Percentiles rank a stretch among this genome's conserved stretches.
Evolutionary conservation across 2,888 invertebrate species (phyloP).

Genomic region (Nomada lathburiana): DNA sequence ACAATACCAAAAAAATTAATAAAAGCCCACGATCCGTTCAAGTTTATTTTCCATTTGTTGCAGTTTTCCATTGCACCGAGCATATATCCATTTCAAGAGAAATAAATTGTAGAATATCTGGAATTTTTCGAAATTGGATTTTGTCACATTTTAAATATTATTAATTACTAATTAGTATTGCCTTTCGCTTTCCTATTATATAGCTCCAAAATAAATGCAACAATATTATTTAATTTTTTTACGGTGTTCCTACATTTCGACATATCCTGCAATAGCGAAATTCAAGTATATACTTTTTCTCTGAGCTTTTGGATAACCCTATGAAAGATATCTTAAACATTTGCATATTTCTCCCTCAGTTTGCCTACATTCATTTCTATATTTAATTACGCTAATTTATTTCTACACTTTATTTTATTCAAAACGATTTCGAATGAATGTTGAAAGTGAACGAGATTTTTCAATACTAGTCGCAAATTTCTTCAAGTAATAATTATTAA

Average conservation of each 20-base stretch:
- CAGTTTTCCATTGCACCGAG: neutral
- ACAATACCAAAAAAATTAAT: constrained; percentile 30
- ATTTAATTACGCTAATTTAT: no score
- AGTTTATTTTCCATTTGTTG: constrained; percentile 24
- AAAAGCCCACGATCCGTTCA: constrained; percentile 1
- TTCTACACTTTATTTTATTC: constrained; percentile 37
- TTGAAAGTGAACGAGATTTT: no score
- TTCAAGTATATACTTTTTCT: neutral
- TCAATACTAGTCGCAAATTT: constrained; percentile 25
- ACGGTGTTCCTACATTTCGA: neutral
- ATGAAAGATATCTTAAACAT: no score
- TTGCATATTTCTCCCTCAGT: no score
- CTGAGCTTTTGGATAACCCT: no score
- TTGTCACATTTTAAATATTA: constrained; percentile 6
- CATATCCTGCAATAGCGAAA: constrained; percentile 13
- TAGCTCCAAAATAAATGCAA: neutral
- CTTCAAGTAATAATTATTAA: constrained; percentile 32
- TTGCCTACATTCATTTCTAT: no score
- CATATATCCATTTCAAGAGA: neutral
- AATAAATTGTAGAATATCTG: neutral
- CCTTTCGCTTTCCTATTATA: neutral
- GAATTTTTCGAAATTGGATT: neutral
- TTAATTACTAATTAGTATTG: constrained; percentile 4
- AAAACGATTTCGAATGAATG: constrained; percentile 13
- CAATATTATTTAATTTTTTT: no score